Evolutionary conservation across 2,797 vertebrate species (phyloP).

Genomic region (Pteronotus mesoamericanus): DNA sequence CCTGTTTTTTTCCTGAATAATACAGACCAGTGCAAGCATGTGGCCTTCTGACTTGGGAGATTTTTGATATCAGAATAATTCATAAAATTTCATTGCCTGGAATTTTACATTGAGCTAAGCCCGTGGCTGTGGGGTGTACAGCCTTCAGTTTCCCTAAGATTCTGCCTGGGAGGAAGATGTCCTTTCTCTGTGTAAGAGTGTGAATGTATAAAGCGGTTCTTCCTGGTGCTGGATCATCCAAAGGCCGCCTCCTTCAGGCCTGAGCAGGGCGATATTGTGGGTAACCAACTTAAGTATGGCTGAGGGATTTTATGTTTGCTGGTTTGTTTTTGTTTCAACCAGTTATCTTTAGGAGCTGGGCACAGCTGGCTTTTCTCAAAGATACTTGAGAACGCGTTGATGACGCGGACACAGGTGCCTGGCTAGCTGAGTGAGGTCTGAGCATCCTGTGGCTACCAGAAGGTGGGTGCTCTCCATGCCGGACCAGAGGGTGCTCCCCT

Average conservation of each 20-base stretch:
- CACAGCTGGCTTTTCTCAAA: not conserved
- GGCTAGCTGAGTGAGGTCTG: not conserved
- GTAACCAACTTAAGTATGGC: not conserved
- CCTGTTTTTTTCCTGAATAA: not conserved
- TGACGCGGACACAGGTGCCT: fast-evolving
- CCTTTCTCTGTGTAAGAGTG: not conserved
- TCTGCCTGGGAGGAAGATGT: fast-evolving
- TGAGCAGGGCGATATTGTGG: fast-evolving
- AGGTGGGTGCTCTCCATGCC: not conserved
- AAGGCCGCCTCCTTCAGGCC: not conserved
- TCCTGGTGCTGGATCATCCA: not conserved
- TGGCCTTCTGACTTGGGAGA: not conserved
- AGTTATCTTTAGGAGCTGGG: too few relatives aligned
- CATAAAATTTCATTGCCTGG: not conserved
- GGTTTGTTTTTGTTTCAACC: not conserved
- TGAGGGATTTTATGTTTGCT: not conserved
- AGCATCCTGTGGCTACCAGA: not conserved
- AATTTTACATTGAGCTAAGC: not conserved
- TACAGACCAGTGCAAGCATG: fast-evolving
- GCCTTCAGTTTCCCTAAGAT: not conserved
- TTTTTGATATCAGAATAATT: not conserved
- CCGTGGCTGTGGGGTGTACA: not conserved
- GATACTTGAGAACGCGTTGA: fast-evolving
- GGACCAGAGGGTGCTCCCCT: fast-evolving
- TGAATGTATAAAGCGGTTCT: not conserved